Conservation (phyloP, 2,888 invertebrate species). For the Calameuta idolon region DNA sequence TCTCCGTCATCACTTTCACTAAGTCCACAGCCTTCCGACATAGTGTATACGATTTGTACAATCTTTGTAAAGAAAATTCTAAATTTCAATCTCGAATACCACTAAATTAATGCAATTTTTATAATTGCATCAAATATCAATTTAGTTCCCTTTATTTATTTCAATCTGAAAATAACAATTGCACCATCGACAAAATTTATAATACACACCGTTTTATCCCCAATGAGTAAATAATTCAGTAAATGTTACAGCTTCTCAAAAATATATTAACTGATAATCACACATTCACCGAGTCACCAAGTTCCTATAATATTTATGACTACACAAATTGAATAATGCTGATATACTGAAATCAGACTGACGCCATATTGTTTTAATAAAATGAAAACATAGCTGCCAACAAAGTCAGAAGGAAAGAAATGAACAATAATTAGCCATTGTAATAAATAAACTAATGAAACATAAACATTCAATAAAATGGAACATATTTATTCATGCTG, state of each 20-base stretch:
- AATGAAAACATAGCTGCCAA: neutral
- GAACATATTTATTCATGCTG: neutral
- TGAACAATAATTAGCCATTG: neutral
- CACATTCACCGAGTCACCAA: neutral
- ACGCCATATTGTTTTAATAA: neutral
- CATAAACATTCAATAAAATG: neutral
- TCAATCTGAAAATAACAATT: neutral
- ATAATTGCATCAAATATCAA: neutral
- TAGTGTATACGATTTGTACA: neutral
- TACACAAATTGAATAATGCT: neutral
- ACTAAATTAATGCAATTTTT: neutral
- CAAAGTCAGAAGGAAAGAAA: neutral
- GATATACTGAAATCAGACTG: neutral
- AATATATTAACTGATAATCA: neutral
- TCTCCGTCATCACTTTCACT: constrained; percentile 48
- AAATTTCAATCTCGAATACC: neutral
- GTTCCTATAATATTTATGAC: neutral
- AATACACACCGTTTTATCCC: neutral
- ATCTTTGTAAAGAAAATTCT: neutral
- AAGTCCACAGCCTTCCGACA: constrained; percentile 2
- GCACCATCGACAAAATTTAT: neutral
- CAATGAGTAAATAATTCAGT: neutral
- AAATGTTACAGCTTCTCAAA: neutral
- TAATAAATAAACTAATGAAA: neutral
- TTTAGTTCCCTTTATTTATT: neutral